These are phyloP conservation scores for Liparis tanakae DNA, from an alignment of 2,797 vertebrate species.

Conservation along the genomic window DNA sequence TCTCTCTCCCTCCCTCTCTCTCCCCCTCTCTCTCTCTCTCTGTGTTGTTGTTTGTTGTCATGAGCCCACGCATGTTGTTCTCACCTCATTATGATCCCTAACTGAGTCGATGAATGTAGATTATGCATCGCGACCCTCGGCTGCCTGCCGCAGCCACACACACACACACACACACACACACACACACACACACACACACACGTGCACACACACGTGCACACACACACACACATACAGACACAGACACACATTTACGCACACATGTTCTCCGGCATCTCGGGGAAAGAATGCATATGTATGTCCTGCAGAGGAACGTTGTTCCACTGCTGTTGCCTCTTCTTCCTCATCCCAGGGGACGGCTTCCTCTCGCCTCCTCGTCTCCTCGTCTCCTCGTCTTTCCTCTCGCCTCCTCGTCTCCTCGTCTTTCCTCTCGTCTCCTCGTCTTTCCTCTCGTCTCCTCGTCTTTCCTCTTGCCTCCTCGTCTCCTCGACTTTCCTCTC, in stretches of 20 bases:
- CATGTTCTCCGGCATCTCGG: conserved; percentile 22
- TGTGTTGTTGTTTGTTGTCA: conserved; percentile 60
- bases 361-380: too few relatives aligned
- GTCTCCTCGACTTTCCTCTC: too few relatives aligned
- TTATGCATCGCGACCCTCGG: conserved; percentile 54
- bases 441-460: too few relatives aligned
- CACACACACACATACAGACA: conserved; percentile 13
- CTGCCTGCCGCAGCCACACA: conserved; percentile 34
- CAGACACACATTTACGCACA: conserved; percentile 14
- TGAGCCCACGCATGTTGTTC: conserved; percentile 67
- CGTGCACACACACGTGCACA: conserved; percentile 22
- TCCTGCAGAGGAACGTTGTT: conserved; percentile 59
- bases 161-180: background rate
- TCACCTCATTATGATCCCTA: conserved; percentile 72
- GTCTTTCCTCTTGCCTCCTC: too few relatives aligned
- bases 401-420: too few relatives aligned
- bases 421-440: too few relatives aligned
- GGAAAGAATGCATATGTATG: conserved; percentile 72
- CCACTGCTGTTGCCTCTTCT: conserved; percentile 21
- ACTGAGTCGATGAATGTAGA: conserved; percentile 68
- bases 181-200: conserved; percentile 4
- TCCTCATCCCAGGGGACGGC: conserved; percentile 39
- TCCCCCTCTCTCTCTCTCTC: background rate
- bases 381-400: too few relatives aligned
- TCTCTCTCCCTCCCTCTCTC: background rate